Evolutionary conservation across 2,113 vertebrate species (phyloP).

Genomic region (Nycticebus coucang): DNA sequence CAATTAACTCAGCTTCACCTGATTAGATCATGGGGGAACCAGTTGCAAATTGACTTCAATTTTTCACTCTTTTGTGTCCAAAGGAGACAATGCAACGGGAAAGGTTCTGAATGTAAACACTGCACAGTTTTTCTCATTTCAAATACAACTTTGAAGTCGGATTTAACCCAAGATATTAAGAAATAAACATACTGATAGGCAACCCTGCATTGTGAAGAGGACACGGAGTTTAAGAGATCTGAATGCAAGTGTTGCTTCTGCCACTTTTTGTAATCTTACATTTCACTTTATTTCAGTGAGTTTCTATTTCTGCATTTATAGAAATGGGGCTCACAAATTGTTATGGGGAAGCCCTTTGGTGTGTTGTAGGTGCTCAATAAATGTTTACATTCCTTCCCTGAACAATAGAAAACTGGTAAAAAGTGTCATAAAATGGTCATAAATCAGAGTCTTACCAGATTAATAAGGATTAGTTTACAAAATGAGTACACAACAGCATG

Average conservation of each 20-base stretch:
- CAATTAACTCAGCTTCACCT: background rate
- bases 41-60: background rate
- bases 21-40: background rate
- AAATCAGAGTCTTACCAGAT: background rate
- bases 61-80: background rate
- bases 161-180: background rate
- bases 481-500: background rate
- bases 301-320: background rate
- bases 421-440: background rate
- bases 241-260: background rate
- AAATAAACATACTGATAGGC: background rate
- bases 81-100: background rate
- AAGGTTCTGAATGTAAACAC: background rate
- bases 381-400: constrained; percentile 6
- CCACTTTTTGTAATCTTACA: background rate
- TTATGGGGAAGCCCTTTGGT: background rate
- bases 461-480: background rate
- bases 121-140: background rate
- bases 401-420: background rate
- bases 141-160: background rate
- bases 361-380: background rate
- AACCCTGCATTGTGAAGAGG: background rate
- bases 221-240: background rate
- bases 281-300: background rate
- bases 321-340: background rate